Base-by-base conservation (phyloP, 2,888 invertebrate species). In the Nesidiocoris tenuis region DNA sequence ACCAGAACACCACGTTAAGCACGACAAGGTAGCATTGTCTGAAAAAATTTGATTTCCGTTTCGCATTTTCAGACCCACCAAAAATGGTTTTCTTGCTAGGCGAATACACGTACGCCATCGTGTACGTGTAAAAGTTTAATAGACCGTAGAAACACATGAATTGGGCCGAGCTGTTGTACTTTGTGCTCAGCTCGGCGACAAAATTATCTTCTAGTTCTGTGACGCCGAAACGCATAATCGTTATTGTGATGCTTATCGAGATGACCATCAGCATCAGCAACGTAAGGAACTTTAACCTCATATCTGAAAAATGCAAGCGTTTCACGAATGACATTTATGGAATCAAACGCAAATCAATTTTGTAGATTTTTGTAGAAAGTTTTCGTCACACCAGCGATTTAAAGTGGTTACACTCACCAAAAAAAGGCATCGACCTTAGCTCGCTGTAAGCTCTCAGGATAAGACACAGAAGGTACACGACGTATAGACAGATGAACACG, bases 71-170 rank as follows among this genome's bases (percentile, higher is more conserved):
- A 0, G 3, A 59, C 61, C 87, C 85, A 95, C 95, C 95, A 83
- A 94, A 93, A 66, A 92, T 86, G 79, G 93, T 90, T 80, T 90
- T 91, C 77, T 88, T 88, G 23, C 91, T 90, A 0, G 97, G 96
- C 0, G 96, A 92, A 84, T 96, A 98, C 65, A 98, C 91, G 84
- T 95, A 97, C 17, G 96, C 94, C 91, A 97, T 91, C 5, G 93
- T 91, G 84, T 93, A 96, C 79, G 97, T 84, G 84, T 97, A 96
- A 84, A 96, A 94, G 86, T 98, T 98, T 74, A 96, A 87, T 61
- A 97, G 87, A 23, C 96, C 95, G 83, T 97, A 97, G 80, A 96
- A 91, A 1, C 95, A 92, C 92, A 98, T 95, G 85, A 98, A 98
- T 80, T 97, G 95, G 5, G 94, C 95, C 0, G 96, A 96, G 80